These are phyloP conservation scores for Cenopis cana DNA, from an alignment of 2,888 invertebrate species.

Conservation along the genomic window DNA sequence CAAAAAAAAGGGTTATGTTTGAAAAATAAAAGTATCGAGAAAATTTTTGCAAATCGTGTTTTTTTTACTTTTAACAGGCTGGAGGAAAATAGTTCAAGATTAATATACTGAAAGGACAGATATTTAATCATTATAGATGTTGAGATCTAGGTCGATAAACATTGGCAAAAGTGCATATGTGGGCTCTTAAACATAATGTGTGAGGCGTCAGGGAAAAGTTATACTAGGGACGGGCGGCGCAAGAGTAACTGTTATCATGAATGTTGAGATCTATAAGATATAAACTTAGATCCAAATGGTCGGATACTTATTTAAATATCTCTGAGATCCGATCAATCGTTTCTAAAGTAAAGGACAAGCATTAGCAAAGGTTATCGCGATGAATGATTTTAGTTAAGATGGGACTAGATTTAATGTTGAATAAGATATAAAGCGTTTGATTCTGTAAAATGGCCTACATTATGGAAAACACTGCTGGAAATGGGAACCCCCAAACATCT, in stretches of 20 bases:
- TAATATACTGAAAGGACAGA: too few relatives aligned
- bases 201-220: neutral
- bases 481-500: neutral
- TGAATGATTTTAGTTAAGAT: constrained; percentile 21
- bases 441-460: too few relatives aligned
- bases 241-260: neutral
- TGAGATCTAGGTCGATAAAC: too few relatives aligned
- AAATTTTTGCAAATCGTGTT: too few relatives aligned
- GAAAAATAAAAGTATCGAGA: too few relatives aligned
- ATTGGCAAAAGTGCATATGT: too few relatives aligned
- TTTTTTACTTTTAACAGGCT: too few relatives aligned
- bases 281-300: neutral
- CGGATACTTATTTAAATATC: constrained; percentile 4
- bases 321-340: constrained; percentile 52
- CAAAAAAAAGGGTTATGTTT: too few relatives aligned
- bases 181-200: too few relatives aligned
- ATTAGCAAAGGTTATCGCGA: constrained; percentile 62
- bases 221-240: neutral
- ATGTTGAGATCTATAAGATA: constrained; percentile 22
- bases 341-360: constrained; percentile 57
- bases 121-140: too few relatives aligned
- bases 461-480: neutral
- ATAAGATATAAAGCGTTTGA: too few relatives aligned
- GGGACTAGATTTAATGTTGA: constrained; percentile 16
- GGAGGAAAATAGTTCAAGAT: too few relatives aligned